Conservation (phyloP, 2,797 vertebrate genomes). For the Peromyscus nudipes region DNA sequence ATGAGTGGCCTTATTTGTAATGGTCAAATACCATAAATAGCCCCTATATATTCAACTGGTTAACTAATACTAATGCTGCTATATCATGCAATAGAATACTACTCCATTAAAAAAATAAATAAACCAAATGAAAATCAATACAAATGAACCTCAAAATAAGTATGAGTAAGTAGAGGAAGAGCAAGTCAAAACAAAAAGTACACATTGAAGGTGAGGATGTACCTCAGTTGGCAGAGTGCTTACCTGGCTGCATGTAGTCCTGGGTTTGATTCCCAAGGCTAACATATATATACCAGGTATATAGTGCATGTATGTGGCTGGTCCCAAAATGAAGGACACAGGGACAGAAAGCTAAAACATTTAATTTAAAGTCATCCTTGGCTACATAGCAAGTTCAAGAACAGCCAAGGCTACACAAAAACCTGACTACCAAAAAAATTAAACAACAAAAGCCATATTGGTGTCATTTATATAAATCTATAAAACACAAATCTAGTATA, state of each 20-base stretch:
- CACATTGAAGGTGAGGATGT: not conserved
- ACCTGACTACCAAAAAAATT: not conserved
- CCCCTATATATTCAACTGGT: not conserved
- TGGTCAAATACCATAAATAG: not conserved
- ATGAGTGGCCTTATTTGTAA: not conserved
- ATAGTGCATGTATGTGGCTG: not conserved
- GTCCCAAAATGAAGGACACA: not conserved
- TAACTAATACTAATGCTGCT: not conserved
- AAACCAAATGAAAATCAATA: not conserved
- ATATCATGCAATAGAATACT: not conserved
- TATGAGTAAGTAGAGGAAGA: not conserved
- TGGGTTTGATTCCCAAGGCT: not conserved
- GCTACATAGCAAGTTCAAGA: not conserved
- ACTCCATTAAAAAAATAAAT: not conserved
- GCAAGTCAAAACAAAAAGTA: not conserved
- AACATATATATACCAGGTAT: not conserved
- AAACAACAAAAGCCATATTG: not conserved
- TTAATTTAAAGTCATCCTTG: not conserved
- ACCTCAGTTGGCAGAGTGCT: not conserved
- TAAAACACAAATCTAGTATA: not conserved
- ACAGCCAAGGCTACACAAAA: not conserved
- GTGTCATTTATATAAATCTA: conserved; percentile 7
- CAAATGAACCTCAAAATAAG: not conserved
- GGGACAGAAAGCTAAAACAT: no score
- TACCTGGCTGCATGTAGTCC: not conserved